A percentile compares a stretch with the other conserved stretches of the same genome.
phyloP scores from a whole-genome alignment of 2,113 vertebrate species.

The Dunckerocampus dactyliophorus region DNA sequence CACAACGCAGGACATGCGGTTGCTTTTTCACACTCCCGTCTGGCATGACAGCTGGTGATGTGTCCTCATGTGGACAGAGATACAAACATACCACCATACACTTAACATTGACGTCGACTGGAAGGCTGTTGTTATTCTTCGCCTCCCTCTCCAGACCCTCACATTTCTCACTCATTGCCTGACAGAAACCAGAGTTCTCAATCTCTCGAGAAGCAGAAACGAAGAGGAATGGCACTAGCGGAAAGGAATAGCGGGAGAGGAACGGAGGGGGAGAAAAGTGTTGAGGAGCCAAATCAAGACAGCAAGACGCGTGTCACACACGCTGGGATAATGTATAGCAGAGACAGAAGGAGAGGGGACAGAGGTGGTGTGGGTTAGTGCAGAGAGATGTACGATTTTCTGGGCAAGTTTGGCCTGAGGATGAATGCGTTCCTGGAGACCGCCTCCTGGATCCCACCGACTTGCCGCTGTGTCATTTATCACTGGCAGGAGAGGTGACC shows the following conservation, averaged over 20 bases:
- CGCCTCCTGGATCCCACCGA: conserved; percentile 45
- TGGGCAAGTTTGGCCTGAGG: conserved; percentile 56
- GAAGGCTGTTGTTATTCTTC: conserved; percentile 38
- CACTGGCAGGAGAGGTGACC: conserved; percentile 62
- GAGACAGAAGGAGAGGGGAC: conserved; percentile 10
- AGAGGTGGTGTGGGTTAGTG: conserved; percentile 2
- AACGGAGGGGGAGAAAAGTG: conserved; percentile 8
- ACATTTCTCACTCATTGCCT: conserved; percentile 34
- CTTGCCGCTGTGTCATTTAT: conserved; percentile 65
- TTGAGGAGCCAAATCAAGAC: conserved; percentile 26
- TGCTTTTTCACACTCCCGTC: too few relatives aligned
- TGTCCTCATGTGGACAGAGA: too few relatives aligned
- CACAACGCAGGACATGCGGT: too few relatives aligned
- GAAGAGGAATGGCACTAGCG: conserved; percentile 2
- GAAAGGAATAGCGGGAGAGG: conserved; percentile 9
- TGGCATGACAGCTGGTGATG: too few relatives aligned
- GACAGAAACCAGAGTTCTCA: conserved; percentile 25
- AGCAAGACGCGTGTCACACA: conserved; percentile 22
- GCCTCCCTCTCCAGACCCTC: conserved; percentile 22
- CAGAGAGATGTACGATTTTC: conserved; percentile 31
- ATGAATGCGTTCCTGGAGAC: conserved; percentile 53
- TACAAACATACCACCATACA: background rate
- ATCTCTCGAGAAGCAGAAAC: conserved; percentile 27
- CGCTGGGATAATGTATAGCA: conserved; percentile 18
- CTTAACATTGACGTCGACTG: conserved; percentile 25